Evolutionary conservation across 2,888 invertebrate species (phyloP).

Genomic region (Copidosoma aretas): DNA sequence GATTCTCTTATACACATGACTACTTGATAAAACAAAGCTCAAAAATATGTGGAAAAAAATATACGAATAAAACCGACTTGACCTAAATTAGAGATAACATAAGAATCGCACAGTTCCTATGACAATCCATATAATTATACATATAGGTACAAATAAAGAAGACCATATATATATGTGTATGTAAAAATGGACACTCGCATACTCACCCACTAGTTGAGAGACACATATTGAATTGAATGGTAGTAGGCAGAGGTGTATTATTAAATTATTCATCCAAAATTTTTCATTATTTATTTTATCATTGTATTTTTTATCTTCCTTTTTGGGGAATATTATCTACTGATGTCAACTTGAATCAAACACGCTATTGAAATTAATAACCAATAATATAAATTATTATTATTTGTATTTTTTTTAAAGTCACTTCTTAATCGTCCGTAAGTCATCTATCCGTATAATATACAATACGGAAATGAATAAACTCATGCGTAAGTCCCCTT

Average conservation of each 20-base stretch:
- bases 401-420: background rate
- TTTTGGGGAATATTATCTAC: constrained; percentile 27
- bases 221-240: constrained; percentile 33
- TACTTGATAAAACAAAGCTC: constrained; percentile 2
- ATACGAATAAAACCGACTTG: background rate
- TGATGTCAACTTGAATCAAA: constrained; percentile 30
- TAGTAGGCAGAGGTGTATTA: constrained; percentile 39
- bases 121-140: constrained; percentile 26
- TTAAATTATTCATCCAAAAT: constrained; percentile 39
- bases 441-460: background rate
- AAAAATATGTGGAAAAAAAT: constrained; percentile 8
- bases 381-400: constrained; percentile 2
- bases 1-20: constrained; percentile 8
- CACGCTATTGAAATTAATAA: constrained; percentile 33
- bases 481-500: constrained; percentile 28
- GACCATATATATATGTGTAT: constrained; percentile 23
- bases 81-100: constrained; percentile 18
- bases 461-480: too few relatives aligned
- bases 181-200: constrained; percentile 37
- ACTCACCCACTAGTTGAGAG: constrained; percentile 39
- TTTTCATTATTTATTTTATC: constrained; percentile 33
- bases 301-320: constrained; percentile 34
- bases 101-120: constrained; percentile 27
- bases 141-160: constrained; percentile 36
- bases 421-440: background rate